phyloP scores from a whole-genome alignment of 92 coral and sea anemone species.

The Siderastrea radians region DNA sequence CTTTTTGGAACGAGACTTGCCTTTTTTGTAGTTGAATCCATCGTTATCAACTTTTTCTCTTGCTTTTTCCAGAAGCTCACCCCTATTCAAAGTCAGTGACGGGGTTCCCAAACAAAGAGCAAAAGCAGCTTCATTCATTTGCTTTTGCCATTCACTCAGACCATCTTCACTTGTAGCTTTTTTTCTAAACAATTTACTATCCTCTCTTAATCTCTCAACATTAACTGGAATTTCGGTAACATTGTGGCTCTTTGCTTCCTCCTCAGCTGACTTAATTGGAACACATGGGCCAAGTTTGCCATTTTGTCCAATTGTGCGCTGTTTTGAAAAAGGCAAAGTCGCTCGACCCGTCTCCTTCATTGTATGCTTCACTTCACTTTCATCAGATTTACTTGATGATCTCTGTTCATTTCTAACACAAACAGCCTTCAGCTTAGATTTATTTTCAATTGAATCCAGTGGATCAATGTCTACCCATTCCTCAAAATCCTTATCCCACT shows the following conservation, averaged over 20 bases:
- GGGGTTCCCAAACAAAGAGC: constrained; percentile 16
- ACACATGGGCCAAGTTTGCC: constrained; percentile 24
- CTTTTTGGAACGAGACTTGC: constrained; percentile 56
- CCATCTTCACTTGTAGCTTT: constrained; percentile 6
- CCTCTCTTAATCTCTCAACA: constrained; percentile 13
- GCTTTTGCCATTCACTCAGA: constrained; percentile 16
- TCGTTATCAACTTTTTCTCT: constrained; percentile 57
- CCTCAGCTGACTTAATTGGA: constrained; percentile 11
- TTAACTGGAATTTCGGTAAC: constrained; percentile 12
- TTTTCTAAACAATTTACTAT: constrained; percentile 11
- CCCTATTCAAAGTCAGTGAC: constrained; percentile 11
- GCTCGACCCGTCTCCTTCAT: constrained; percentile 9
- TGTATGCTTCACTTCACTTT: constrained; percentile 13
- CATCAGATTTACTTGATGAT: neutral
- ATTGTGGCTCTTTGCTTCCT: constrained; percentile 19
- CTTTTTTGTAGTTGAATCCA: constrained; percentile 66
- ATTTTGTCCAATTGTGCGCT: constrained; percentile 2
- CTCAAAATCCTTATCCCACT: constrained; percentile 20
- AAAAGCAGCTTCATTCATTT: constrained; percentile 19
- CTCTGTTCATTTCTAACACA: constrained; percentile 22
- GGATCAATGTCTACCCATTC: constrained; percentile 21
- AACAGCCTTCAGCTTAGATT: constrained; percentile 23
- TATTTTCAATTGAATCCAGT: constrained; percentile 21
- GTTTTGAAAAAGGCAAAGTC: constrained; percentile 19
- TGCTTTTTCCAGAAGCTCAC: constrained; percentile 37